These are phyloP conservation scores for Erynnis tages DNA, from an alignment of 2,888 invertebrate genomes.

Conservation along the genomic window DNA sequence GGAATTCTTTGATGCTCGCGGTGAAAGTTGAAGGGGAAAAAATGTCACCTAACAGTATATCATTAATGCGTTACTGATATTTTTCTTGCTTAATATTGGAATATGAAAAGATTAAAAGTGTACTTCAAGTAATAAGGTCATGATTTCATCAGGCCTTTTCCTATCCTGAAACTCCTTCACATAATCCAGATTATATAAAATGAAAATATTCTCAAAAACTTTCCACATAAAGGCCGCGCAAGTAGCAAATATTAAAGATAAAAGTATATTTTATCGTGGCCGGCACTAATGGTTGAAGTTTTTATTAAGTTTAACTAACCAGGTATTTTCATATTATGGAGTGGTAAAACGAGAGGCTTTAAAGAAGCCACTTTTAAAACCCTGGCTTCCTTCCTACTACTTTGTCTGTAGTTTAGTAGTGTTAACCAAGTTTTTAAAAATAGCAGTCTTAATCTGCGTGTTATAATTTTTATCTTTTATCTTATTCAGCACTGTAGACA, in stretches of 20 bases:
- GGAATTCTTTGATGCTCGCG: no score
- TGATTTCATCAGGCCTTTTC: not conserved
- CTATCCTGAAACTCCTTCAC: not conserved
- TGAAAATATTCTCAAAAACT: not conserved
- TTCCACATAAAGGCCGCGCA: not conserved
- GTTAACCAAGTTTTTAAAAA: not conserved
- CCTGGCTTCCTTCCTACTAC: not conserved
- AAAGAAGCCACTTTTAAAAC: not conserved
- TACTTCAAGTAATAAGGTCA: no score
- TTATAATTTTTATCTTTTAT: no score
- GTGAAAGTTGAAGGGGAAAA: no score
- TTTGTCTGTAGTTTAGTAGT: not conserved
- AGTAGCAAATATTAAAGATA: slow-evolving; percentile 5
- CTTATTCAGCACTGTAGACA: no score
- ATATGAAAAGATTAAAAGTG: no score
- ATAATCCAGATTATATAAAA: not conserved
- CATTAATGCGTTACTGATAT: no score
- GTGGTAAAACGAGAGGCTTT: not conserved
- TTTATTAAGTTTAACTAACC: slow-evolving; percentile 4
- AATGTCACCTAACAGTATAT: no score
- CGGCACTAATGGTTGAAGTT: not conserved
- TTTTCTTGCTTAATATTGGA: no score
- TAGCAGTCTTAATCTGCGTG: no score
- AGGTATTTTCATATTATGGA: not conserved
- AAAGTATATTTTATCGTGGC: not conserved